Evolutionary conservation across 2,888 invertebrate genomes (phyloP).

Genomic region (Meandrusa payeni): DNA sequence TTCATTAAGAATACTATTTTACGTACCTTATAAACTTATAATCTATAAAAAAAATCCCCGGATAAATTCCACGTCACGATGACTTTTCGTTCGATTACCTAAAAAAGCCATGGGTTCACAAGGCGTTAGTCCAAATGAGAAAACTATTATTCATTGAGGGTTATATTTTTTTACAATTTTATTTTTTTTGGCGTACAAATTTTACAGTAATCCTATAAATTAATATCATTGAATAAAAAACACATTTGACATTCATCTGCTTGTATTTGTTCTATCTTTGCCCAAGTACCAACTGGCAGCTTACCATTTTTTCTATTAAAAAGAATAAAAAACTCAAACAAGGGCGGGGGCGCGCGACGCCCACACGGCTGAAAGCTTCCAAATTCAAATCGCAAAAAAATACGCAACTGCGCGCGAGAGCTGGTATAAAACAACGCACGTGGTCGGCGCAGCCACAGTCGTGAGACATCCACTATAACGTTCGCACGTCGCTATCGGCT

Average conservation of each 20-base stretch:
- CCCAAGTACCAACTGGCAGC: constrained; percentile 50
- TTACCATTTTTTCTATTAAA: constrained; percentile 42
- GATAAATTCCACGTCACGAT: too few relatives aligned
- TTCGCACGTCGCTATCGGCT: constrained; percentile 53
- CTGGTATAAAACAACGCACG: constrained; percentile 71
- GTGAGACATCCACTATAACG: constrained; percentile 47
- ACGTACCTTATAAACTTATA: too few relatives aligned
- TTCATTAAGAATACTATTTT: too few relatives aligned
- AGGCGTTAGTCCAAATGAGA: too few relatives aligned
- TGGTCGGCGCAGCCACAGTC: constrained; percentile 63
- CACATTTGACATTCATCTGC: constrained; percentile 6
- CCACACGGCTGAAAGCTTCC: constrained; percentile 77
- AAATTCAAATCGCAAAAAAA: constrained; percentile 77
- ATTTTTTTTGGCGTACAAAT: too few relatives aligned
- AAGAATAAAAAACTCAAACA: constrained; percentile 39
- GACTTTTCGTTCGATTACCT: too few relatives aligned
- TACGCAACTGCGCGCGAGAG: constrained; percentile 64
- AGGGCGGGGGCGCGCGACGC: constrained; percentile 69
- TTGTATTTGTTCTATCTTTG: constrained; percentile 22
- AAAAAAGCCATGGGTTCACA: too few relatives aligned
- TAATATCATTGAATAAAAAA: neutral
- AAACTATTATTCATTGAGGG: too few relatives aligned
- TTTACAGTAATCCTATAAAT: too few relatives aligned
- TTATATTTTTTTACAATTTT: too few relatives aligned
- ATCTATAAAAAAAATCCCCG: too few relatives aligned